Percentiles rank a stretch among this genome's conserved stretches.
Evolutionary conservation across 2,113 vertebrate species (phyloP).

Genomic region (Ariopsis seemanni): DNA sequence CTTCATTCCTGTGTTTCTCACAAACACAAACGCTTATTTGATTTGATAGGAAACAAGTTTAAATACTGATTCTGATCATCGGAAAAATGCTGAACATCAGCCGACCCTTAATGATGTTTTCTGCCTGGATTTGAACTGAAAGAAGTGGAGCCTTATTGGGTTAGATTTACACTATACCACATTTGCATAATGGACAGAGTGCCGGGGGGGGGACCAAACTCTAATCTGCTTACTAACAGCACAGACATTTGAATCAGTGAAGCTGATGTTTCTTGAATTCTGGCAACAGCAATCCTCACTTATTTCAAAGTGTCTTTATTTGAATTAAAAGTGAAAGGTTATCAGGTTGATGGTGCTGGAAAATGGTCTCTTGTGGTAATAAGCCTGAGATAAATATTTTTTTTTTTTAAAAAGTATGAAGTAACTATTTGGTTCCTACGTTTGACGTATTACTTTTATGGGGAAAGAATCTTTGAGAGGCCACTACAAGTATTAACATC

Average conservation of each 20-base stretch:
- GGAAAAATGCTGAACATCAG: no score
- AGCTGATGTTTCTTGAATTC: neutral
- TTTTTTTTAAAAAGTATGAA: neutral
- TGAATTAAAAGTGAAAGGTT: neutral
- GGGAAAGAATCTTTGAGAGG: neutral
- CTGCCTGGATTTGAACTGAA: neutral
- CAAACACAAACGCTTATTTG: no score
- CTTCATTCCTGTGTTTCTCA: no score
- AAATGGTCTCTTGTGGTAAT: neutral
- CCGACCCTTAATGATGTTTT: no score
- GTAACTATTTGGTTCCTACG: neutral
- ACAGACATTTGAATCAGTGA: neutral
- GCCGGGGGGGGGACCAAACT: no score
- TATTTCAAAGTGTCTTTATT: neutral
- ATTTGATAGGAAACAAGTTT: no score
- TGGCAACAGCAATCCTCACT: neutral
- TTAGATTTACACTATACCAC: neutral
- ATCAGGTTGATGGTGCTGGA: neutral
- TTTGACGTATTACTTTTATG: neutral
- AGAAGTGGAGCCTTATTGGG: neutral
- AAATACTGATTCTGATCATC: no score
- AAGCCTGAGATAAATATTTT: neutral
- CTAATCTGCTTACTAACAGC: no score
- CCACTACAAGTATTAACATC: neutral
- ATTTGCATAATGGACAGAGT: neutral